Base-by-base conservation (phyloP, 2,113 vertebrate genomes). In the Gobius niger region DNA sequence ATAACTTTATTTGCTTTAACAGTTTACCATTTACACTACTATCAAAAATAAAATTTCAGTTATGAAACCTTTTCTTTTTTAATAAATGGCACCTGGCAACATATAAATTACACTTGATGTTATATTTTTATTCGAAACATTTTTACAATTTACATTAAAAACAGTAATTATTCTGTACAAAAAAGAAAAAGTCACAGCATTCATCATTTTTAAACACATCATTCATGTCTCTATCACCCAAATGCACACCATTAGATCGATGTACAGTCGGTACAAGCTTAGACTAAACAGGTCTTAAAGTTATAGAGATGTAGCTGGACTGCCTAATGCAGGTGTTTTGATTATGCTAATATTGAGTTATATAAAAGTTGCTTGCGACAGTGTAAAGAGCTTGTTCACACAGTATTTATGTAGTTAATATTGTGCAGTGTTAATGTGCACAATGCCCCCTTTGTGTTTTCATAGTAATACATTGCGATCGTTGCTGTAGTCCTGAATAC, bases 151-250 rank as follows among this genome's bases (percentile, higher is more conserved):
- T 40, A 59, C 14, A 41, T 4, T 41, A 59, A 42, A 42, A 59
- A 6, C 34, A 15, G 8, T 4, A 41, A 41, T 4, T 42, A 24
- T 11, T 59, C 24, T 8, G 34, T 60, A 66, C 65, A 69, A 34
- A 34, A 34, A 34, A 34, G 24, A 34, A 34, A 63, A 75, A 6
- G 13, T 71, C 57, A 67, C 67, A 82, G 49, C 62, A 73, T 66
- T 18, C 50, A 14, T 0, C 1, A 16, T 67, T 34, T 47, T 61
- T 24, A 24, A 12, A 61, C 10, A 73, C 18, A 46, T 24, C 63
- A 66, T 16, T 8, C 42, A 47, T 60, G 14, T 42, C 14, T n/a
- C 40, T 11, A 18, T 64, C 19, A 3, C 60, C 71, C 47, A 68
- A 34, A 19, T n/a, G 42, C 57, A 44, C 14, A 41, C 34, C 14